phyloP scores from a whole-genome alignment of 2,113 vertebrate species.

The Elanus axillaris region DNA sequence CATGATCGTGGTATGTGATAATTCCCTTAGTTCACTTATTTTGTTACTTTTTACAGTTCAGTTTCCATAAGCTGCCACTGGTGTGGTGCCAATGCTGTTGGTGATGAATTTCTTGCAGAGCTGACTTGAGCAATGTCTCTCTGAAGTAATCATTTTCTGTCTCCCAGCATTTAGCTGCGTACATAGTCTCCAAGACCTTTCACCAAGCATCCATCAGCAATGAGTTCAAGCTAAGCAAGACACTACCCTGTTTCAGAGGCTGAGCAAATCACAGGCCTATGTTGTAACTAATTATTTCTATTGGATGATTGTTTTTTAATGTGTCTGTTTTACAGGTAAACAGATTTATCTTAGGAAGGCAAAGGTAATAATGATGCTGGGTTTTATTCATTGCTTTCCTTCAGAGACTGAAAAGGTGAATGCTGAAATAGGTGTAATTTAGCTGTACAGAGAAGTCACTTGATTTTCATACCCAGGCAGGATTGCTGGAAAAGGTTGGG shows the following conservation, averaged over 20 bases:
- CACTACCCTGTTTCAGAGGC: conserved; percentile 22
- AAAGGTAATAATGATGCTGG: background rate
- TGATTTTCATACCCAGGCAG: background rate
- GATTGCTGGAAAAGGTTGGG: background rate
- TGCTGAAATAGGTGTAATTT: background rate
- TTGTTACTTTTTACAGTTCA: conserved; percentile 50
- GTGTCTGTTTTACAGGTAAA: conserved; percentile 56
- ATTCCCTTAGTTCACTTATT: conserved; percentile 45
- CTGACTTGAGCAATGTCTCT: conserved; percentile 59
- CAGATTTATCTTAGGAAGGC: conserved; percentile 44
- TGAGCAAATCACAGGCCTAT: background rate
- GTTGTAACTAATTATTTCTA: conserved; percentile 51
- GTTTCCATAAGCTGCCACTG: conserved; percentile 57
- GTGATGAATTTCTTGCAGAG: conserved; percentile 57
- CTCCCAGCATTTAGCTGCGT: conserved; percentile 47
- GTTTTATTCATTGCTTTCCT: background rate
- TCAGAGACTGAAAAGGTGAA: background rate
- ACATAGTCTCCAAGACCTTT: conserved; percentile 23
- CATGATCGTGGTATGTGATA: background rate
- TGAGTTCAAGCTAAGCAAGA: conserved; percentile 6
- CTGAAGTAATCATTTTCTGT: conserved; percentile 53
- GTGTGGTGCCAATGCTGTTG: conserved; percentile 48
- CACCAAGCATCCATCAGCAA: conserved; percentile 41
- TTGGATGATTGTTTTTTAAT: conserved; percentile 57
- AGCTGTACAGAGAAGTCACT: background rate